phyloP scores from a whole-genome alignment of 2,113 vertebrate genomes.

The Dicerorhinus sumatrensis region DNA sequence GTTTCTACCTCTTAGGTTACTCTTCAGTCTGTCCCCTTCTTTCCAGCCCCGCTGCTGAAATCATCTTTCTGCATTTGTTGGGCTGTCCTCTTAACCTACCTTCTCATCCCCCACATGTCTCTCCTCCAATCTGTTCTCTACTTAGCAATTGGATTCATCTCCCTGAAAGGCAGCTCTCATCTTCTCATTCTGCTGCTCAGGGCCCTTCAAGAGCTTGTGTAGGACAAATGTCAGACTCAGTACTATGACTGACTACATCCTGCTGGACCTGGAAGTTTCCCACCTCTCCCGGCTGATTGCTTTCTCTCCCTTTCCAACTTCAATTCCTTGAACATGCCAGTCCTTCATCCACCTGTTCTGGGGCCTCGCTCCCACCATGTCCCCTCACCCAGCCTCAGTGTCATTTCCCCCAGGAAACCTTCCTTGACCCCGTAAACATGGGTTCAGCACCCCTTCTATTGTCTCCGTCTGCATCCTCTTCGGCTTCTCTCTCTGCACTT shows the following conservation, averaged over 20 bases:
- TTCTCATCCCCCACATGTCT: fast-evolving
- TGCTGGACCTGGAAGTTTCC: fast-evolving
- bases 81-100: too few species aligned
- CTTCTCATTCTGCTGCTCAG: fast-evolving
- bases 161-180: neutral
- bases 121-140: neutral
- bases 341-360: too few species aligned
- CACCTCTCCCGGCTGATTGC: neutral
- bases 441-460: fast-evolving
- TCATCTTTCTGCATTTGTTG: fast-evolving
- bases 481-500: neutral
- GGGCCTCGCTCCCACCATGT: neutral
- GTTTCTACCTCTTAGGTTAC: too few species aligned
- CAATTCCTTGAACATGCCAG: neutral
- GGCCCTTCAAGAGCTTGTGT: neutral
- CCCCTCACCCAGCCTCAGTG: neutral
- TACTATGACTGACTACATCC: fast-evolving
- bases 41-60: neutral
- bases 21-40: neutral
- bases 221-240: neutral
- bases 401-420: neutral
- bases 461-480: neutral
- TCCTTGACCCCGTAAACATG: fast-evolving
- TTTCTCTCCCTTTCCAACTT: neutral
- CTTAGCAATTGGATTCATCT: fast-evolving